phyloP scores from a whole-genome alignment of 2,113 vertebrate genomes.

The Leuciscus idus region DNA sequence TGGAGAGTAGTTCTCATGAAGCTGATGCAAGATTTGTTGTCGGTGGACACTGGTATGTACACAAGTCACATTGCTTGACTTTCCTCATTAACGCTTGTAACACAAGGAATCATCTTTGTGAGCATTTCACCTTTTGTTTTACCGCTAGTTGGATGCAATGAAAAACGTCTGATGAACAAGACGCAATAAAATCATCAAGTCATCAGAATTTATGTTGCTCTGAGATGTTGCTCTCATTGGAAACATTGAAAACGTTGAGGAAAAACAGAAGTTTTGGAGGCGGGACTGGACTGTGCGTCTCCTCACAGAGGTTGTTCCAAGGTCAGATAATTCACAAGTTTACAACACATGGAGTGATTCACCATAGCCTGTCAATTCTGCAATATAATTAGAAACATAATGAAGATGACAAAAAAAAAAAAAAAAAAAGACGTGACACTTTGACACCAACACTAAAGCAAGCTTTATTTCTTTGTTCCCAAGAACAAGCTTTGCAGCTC shows the following conservation, averaged over 20 bases:
- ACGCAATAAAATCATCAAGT: slow-evolving; percentile 40
- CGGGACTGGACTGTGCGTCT: slow-evolving; percentile 10
- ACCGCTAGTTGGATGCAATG: slow-evolving; percentile 31
- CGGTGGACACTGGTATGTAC: neutral
- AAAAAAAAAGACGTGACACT: slow-evolving; percentile 61
- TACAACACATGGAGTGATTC: neutral
- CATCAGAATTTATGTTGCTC: slow-evolving; percentile 21
- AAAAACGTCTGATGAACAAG: slow-evolving; percentile 14
- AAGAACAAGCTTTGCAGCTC: slow-evolving; percentile 2
- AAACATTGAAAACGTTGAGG: slow-evolving; percentile 3
- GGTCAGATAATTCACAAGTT: slow-evolving; percentile 16
- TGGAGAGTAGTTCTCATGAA: neutral
- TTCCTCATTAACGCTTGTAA: slow-evolving; percentile 32
- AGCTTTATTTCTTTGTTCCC: slow-evolving; percentile 34
- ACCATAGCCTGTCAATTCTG: slow-evolving; percentile 5
- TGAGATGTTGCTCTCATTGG: neutral
- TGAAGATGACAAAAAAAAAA: slow-evolving; percentile 59
- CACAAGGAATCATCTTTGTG: slow-evolving; percentile 14
- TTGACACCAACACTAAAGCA: slow-evolving; percentile 30
- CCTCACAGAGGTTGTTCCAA: neutral
- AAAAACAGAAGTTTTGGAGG: slow-evolving; percentile 2
- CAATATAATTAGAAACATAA: slow-evolving; percentile 62
- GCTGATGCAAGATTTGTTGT: neutral
- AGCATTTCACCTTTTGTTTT: slow-evolving; percentile 41
- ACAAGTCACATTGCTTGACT: slow-evolving; percentile 35